Evolutionary conservation across 2,797 vertebrate genomes (phyloP).

Genomic region (Lacerta viridis): DNA sequence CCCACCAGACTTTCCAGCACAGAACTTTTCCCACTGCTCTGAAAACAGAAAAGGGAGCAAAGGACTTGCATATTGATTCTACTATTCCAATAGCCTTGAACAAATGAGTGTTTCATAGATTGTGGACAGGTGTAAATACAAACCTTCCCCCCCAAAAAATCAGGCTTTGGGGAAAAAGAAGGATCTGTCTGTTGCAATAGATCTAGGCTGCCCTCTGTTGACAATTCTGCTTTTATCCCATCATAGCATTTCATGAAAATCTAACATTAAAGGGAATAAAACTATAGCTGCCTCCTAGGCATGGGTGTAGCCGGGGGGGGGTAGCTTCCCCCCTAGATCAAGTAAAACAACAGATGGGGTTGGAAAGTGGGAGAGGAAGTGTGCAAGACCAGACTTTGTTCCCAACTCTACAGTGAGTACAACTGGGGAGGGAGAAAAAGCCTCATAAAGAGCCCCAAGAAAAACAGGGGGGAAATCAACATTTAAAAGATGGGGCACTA

Average conservation of each 20-base stretch:
- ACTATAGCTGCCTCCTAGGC: not conserved
- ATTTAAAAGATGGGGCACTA: not conserved
- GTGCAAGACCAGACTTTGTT: not conserved
- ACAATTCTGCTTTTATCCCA: not conserved
- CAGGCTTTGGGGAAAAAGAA: not conserved
- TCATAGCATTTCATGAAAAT: not conserved
- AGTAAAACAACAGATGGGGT: not conserved
- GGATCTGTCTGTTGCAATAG: not conserved
- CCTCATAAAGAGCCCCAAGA: not conserved
- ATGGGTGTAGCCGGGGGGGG: not conserved
- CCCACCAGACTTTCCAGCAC: slow-evolving; percentile 98
- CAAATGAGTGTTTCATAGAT: not conserved
- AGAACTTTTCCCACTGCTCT: slow-evolving; percentile 99
- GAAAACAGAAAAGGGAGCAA: slow-evolving; percentile 73
- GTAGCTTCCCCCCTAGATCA: too few species aligned
- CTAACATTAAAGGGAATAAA: not conserved
- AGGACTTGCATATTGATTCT: slow-evolving; percentile 51
- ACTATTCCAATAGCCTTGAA: not conserved
- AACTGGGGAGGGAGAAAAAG: not conserved
- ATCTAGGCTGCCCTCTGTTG: not conserved
- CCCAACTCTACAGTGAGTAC: not conserved
- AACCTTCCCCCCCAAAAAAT: not conserved
- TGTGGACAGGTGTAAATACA: not conserved
- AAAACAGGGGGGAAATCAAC: not conserved
- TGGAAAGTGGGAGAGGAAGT: not conserved